A percentile compares a stretch with the other conserved stretches of the same genome.
Conservation (phyloP, 2,113 vertebrate genomes). For the Bubo bubo region DNA sequence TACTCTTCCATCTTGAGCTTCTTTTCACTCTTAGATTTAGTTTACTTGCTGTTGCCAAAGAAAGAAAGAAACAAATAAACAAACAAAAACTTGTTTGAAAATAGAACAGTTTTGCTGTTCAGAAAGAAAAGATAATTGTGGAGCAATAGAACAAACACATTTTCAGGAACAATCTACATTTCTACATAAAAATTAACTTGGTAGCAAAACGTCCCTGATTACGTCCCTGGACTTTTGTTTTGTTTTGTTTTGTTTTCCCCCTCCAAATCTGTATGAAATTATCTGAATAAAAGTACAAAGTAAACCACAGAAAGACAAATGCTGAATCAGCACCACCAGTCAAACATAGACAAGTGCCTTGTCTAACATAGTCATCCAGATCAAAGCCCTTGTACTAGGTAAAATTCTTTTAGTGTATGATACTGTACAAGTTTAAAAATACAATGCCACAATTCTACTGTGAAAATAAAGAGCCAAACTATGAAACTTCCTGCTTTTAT, state of each 20-base stretch:
- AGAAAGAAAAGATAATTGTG: neutral
- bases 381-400: neutral
- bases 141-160: neutral
- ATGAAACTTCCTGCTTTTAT: neutral
- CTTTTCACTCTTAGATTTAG: neutral
- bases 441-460: neutral
- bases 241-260: rapidly evolving
- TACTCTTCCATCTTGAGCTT: neutral
- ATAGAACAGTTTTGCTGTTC: neutral
- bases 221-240: neutral
- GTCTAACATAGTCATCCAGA: neutral
- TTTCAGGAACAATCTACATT: neutral
- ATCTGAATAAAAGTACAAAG: neutral
- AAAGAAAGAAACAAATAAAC: neutral
- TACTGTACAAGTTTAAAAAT: neutral
- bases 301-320: neutral
- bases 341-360: neutral
- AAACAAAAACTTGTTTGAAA: neutral
- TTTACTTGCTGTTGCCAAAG: neutral
- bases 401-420: neutral
- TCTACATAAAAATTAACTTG: neutral
- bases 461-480: neutral
- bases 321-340: neutral
- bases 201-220: neutral
- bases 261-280: neutral